A percentile compares a stretch with the other conserved stretches of the same genome.
Evolutionary conservation across 2,113 vertebrate genomes (phyloP).

Genomic region (Dolichallabes microphthalmus): DNA sequence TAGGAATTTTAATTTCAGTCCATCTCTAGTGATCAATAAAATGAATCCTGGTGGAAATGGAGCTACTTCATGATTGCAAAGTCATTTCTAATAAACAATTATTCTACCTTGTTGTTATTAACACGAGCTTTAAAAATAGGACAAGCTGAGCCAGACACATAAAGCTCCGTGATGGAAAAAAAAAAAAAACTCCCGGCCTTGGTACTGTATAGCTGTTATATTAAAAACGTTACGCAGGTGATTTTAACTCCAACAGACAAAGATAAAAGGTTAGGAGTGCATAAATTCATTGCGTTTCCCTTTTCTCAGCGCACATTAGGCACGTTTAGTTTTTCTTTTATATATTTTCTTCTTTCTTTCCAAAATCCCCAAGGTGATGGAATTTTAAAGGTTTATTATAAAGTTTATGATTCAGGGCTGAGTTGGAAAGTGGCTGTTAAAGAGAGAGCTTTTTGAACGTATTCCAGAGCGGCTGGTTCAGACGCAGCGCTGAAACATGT

Average conservation of each 20-base stretch:
- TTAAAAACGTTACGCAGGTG: not conserved
- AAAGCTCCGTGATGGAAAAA: not conserved
- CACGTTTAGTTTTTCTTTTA: not conserved
- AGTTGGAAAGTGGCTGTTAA: conserved; percentile 48
- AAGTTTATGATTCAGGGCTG: conserved; percentile 49
- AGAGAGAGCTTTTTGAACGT: conserved; percentile 60
- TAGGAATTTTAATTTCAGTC: not conserved
- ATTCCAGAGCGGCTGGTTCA: conserved; percentile 61
- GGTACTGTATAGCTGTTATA: not conserved
- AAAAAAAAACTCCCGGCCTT: not conserved
- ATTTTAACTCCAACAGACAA: not conserved
- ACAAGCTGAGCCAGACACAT: not conserved
- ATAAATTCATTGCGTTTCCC: not conserved
- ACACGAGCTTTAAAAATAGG: not conserved
- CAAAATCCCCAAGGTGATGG: not conserved
- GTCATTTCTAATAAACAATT: not conserved
- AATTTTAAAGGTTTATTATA: conserved; percentile 54
- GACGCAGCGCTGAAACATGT: not conserved
- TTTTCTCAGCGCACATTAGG: not conserved
- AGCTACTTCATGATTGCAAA: not conserved
- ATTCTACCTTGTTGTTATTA: not conserved
- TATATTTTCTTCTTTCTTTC: not conserved
- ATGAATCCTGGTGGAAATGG: not conserved
- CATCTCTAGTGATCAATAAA: not conserved
- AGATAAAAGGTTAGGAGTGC: not conserved